A percentile compares a stretch with the other conserved stretches of the same genome.
These are phyloP conservation scores for Samia ricini DNA, from an alignment of 1,140 invertebrate species.

Conservation along the genomic window DNA sequence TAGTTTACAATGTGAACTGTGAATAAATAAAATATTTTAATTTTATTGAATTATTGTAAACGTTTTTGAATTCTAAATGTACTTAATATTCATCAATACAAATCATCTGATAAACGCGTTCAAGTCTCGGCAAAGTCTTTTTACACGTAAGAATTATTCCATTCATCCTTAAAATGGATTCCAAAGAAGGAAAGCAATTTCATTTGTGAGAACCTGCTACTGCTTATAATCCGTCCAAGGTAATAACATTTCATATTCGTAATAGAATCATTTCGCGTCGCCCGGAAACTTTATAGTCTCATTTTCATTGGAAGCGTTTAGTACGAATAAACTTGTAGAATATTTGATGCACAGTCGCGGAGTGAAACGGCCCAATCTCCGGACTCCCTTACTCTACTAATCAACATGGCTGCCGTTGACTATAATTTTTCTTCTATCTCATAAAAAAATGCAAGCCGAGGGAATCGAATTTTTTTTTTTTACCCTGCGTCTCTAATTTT, in stretches of 20 bases:
- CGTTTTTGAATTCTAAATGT: not conserved
- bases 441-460: conserved; percentile 20
- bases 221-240: conserved; percentile 76
- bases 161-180: conserved; percentile 76
- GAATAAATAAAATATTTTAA: too few relatives aligned
- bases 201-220: conserved; percentile 76
- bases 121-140: conserved; percentile 61
- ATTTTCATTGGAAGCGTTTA: conserved; percentile 76
- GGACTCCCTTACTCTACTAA: conserved; percentile 47
- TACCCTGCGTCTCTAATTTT: not conserved
- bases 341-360: conserved; percentile 59
- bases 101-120: conserved; percentile 54
- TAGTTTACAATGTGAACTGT: too few relatives aligned
- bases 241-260: conserved; percentile 78
- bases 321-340: conserved; percentile 72
- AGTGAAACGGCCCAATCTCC: conserved; percentile 57
- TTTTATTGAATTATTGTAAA: not conserved
- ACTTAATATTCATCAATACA: not conserved
- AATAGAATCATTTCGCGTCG: conserved; percentile 76
- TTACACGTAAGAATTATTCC: conserved; percentile 73
- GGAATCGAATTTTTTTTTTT: conserved; percentile 12
- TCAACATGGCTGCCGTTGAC: conserved; percentile 38
- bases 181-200: conserved; percentile 76
- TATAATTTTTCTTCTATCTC: conserved; percentile 20
- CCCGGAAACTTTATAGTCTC: conserved; percentile 75